Evolutionary conservation across 2,888 invertebrate species (phyloP).

Genomic region (Brachyptera risi): DNA sequence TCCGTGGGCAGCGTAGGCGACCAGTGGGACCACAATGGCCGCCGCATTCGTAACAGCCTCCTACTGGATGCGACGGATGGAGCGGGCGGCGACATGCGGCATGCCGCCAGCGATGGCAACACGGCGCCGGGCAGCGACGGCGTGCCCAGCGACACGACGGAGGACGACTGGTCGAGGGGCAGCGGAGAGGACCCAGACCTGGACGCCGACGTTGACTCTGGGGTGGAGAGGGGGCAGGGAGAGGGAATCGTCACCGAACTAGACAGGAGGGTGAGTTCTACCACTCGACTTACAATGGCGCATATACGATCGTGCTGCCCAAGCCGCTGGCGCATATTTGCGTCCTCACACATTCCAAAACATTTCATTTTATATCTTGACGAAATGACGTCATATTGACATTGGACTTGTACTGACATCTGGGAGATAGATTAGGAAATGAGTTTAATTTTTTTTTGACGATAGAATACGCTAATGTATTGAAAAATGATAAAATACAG

Average conservation of each 20-base stretch:
- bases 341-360: too few species aligned
- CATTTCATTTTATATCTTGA: too few species aligned
- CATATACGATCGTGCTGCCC: too few species aligned
- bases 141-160: conserved; percentile 58
- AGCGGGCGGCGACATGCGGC: conserved; percentile 25
- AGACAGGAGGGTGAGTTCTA: conserved; percentile 53
- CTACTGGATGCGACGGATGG: conserved; percentile 19
- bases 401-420: too few species aligned
- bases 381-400: too few species aligned
- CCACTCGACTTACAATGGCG: too few species aligned
- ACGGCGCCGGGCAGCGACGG: conserved; percentile 47
- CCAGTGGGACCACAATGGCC: conserved; percentile 23
- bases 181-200: conserved; percentile 64
- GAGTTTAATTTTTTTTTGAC: too few species aligned
- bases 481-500: too few species aligned
- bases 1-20: conserved; percentile 37
- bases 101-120: conserved; percentile 31
- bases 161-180: conserved; percentile 68
- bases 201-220: conserved; percentile 48
- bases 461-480: too few species aligned
- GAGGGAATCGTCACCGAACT: conserved; percentile 57
- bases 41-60: conserved; percentile 40
- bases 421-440: too few species aligned
- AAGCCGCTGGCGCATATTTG: too few species aligned
- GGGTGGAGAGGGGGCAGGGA: conserved; percentile 31